These are phyloP conservation scores for Cancer borealis DNA, from an alignment of 2,888 invertebrate species.

Conservation along the genomic window DNA sequence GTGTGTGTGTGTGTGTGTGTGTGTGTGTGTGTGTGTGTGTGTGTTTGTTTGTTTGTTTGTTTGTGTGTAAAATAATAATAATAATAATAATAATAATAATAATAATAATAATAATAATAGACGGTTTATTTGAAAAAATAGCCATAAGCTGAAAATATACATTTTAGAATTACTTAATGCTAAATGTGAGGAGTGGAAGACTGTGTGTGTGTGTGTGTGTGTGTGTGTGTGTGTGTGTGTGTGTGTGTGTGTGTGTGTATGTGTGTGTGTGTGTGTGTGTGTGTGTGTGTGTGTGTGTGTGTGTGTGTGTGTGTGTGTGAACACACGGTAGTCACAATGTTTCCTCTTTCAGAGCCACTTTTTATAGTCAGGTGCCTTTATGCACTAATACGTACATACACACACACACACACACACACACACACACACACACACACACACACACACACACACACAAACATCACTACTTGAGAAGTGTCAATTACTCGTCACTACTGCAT, in stretches of 20 bases:
- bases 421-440: slow-evolving; percentile 36
- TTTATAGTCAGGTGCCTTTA: background rate
- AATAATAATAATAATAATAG: too few species aligned
- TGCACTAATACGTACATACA: background rate
- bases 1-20: too few species aligned
- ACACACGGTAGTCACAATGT: background rate
- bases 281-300: background rate
- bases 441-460: slow-evolving; percentile 37
- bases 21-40: too few species aligned
- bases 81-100: too few species aligned
- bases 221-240: background rate
- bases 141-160: too few species aligned
- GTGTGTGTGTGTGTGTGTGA: background rate
- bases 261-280: background rate
- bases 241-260: background rate
- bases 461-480: background rate
- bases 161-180: too few species aligned
- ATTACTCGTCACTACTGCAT: background rate
- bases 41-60: too few species aligned
- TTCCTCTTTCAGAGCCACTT: background rate
- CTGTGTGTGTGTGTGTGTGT: background rate
- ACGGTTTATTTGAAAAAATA: too few species aligned
- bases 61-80: too few species aligned
- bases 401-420: slow-evolving; percentile 32
- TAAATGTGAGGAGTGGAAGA: background rate